Evolutionary conservation across 2,113 vertebrate genomes (phyloP).

Genomic region (Deroptyus accipitrinus): DNA sequence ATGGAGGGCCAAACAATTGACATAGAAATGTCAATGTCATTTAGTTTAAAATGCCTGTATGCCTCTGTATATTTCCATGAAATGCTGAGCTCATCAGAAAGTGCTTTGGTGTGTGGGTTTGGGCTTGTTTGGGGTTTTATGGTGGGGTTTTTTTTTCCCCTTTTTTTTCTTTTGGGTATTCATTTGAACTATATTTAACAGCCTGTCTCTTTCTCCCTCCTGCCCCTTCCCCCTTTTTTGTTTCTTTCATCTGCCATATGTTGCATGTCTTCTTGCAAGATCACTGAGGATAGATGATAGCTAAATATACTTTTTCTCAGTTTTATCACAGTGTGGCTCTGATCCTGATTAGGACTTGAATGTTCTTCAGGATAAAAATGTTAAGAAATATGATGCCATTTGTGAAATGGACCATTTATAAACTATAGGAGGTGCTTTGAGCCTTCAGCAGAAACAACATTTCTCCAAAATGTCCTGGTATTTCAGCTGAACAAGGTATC

Average conservation of each 20-base stretch:
- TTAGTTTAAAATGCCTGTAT: not conserved
- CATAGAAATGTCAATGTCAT: not conserved
- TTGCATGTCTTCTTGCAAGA: not conserved
- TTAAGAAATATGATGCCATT: not conserved
- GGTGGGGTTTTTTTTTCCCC: accelerated
- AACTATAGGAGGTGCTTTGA: not conserved
- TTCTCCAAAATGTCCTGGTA: not conserved
- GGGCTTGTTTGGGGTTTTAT: no score
- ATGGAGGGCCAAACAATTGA: not conserved
- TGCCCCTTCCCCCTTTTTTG: not conserved
- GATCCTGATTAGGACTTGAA: not conserved
- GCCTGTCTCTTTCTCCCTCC: not conserved
- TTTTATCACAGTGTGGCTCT: not conserved
- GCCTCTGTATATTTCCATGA: not conserved
- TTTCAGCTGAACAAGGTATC: not conserved
- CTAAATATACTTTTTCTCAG: conserved; percentile 48
- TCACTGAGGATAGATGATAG: not conserved
- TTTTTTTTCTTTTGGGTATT: not conserved
- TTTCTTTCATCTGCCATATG: conserved; percentile 23
- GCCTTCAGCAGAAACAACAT: not conserved
- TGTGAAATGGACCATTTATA: not conserved
- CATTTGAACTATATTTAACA: conserved; percentile 2
- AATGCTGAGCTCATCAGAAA: not conserved
- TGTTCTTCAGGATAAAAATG: conserved; percentile 19
- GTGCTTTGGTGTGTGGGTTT: not conserved